Percentiles rank a stretch among this genome's conserved stretches.
Evolutionary conservation across 1,140 invertebrate species (phyloP).

Genomic region (Leptinotarsa defecta): DNA sequence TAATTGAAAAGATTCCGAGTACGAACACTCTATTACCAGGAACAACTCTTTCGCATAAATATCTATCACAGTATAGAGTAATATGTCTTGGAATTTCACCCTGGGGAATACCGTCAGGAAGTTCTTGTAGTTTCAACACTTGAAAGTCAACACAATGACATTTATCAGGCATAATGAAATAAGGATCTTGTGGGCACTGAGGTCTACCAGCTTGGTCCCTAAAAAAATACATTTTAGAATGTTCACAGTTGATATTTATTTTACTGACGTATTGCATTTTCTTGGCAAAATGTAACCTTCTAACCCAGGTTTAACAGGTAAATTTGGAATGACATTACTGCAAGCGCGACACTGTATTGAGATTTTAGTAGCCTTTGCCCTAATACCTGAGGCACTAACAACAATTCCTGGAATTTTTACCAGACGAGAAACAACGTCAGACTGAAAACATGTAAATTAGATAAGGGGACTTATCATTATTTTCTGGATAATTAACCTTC

Average conservation of each 20-base stretch:
- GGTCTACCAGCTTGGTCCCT: slow-evolving; percentile 87
- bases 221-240: slow-evolving; percentile 44
- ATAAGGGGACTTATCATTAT: neutral
- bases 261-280: slow-evolving; percentile 87
- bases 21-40: slow-evolving; percentile 95
- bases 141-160: slow-evolving; percentile 96
- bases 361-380: slow-evolving; percentile 93
- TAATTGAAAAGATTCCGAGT: slow-evolving; percentile 96
- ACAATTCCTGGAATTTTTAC: slow-evolving; percentile 97
- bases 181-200: slow-evolving; percentile 97
- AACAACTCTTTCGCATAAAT: slow-evolving; percentile 92
- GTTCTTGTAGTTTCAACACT: slow-evolving; percentile 91
- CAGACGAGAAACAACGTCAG: slow-evolving; percentile 88
- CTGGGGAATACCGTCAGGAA: slow-evolving; percentile 95
- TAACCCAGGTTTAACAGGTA: slow-evolving; percentile 90
- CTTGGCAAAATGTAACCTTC: slow-evolving; percentile 97
- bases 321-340: slow-evolving; percentile 84
- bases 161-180: slow-evolving; percentile 97
- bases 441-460: slow-evolving; percentile 66
- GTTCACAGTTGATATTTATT: too few species aligned
- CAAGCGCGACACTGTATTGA: slow-evolving; percentile 96
- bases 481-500: slow-evolving; percentile 67
- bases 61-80: slow-evolving; percentile 91
- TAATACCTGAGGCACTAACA: slow-evolving; percentile 90
- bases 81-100: slow-evolving; percentile 98